Percentiles rank a stretch among this genome's conserved stretches.
phyloP scores from a whole-genome alignment of 2,888 invertebrate genomes.

The Philereme vetulata region DNA sequence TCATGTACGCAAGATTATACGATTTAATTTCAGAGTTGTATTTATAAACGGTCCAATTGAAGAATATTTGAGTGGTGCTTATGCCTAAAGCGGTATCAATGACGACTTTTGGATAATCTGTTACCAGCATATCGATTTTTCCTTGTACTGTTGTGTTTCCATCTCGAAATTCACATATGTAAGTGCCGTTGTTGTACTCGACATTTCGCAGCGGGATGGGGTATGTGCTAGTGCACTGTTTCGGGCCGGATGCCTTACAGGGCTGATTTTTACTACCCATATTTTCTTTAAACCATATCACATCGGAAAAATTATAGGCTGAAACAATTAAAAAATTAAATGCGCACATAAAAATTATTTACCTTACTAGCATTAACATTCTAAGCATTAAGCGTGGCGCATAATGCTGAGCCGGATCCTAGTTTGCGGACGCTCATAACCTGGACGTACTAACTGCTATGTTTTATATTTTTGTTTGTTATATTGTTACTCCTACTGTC shows the following conservation, averaged over 20 bases:
- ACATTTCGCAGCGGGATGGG: slow-evolving; percentile 74
- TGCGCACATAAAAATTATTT: no score
- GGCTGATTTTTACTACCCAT: slow-evolving; percentile 32
- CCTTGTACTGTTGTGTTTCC: slow-evolving; percentile 67
- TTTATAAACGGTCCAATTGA: slow-evolving; percentile 92
- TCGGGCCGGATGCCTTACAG: slow-evolving; percentile 71
- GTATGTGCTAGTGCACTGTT: slow-evolving; percentile 84
- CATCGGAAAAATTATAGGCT: slow-evolving; percentile 66
- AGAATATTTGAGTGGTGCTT: slow-evolving; percentile 88
- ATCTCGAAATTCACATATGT: slow-evolving; percentile 66
- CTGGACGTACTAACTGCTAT: no score
- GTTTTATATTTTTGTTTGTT: no score
- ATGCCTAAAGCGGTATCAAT: slow-evolving; percentile 90
- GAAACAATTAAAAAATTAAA: neutral
- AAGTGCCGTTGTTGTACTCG: slow-evolving; percentile 87
- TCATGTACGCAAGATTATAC: slow-evolving; percentile 82
- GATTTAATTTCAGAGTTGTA: slow-evolving; percentile 88
- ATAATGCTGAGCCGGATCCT: no score
- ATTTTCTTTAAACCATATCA: slow-evolving; percentile 65
- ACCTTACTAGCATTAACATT: no score
- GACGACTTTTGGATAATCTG: slow-evolving; percentile 87
- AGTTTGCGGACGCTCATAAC: no score
- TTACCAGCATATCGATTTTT: slow-evolving; percentile 82
- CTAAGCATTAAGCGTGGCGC: no score
- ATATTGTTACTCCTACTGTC: no score